Percentiles rank a stretch among this genome's conserved stretches.
Evolutionary conservation across 2,113 vertebrate species (phyloP).

Genomic region (Poeciliopsis retropinna): DNA sequence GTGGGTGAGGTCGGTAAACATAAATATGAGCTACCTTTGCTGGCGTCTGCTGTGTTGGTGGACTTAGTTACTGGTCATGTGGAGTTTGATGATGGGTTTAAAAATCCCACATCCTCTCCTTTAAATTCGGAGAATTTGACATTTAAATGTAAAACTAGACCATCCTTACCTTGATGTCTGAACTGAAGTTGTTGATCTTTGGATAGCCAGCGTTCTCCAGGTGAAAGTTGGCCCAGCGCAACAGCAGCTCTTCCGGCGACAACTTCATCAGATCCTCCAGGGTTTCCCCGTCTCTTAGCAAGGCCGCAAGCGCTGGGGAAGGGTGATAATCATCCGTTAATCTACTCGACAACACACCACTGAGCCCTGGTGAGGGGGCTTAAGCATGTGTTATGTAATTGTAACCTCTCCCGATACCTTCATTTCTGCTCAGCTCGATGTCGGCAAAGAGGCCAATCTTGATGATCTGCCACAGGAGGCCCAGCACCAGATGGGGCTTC

Average conservation of each 20-base stretch:
- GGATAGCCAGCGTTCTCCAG: conserved; percentile 91
- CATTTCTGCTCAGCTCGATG: conserved; percentile 97
- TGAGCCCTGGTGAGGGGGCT: neutral
- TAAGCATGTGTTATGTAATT: neutral
- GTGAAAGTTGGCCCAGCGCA: conserved; percentile 97
- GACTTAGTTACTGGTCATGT: conserved; percentile 4
- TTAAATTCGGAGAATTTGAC: neutral
- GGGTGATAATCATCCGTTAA: conserved; percentile 28
- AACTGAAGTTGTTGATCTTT: conserved; percentile 97
- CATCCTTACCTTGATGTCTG: conserved; percentile 89
- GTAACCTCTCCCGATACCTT: conserved; percentile 79
- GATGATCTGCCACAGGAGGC: conserved; percentile 96
- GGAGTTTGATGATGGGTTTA: conserved; percentile 9
- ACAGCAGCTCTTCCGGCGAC: conserved; percentile 94
- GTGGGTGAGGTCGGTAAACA: neutral
- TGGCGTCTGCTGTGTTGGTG: conserved; percentile 23
- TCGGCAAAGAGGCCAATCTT: conserved; percentile 96
- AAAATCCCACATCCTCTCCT: neutral
- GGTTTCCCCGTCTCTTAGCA: conserved; percentile 94
- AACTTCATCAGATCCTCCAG: conserved; percentile 97
- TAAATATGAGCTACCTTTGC: neutral
- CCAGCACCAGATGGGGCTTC: conserved; percentile 93
- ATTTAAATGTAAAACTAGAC: neutral
- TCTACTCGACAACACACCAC: conserved; percentile 15
- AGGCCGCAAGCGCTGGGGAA: conserved; percentile 88